Conservation (phyloP, 1,140 invertebrate genomes). For the Musca vetustissima region DNA sequence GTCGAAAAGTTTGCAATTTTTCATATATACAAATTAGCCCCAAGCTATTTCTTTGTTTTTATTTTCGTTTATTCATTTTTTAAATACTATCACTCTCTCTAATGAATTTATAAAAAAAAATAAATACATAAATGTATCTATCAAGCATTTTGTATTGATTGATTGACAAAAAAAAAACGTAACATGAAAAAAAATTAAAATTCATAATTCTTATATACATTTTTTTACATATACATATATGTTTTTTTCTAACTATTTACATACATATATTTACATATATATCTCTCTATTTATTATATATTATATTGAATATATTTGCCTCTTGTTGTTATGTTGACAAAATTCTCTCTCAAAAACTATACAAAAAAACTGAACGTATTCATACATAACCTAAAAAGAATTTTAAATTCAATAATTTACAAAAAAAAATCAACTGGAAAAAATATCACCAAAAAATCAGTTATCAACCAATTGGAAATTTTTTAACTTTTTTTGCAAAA, state of each 20-base stretch:
- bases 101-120: no score
- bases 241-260: neutral
- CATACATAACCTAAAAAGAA: neutral
- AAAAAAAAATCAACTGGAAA: constrained; percentile 4
- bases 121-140: constrained; percentile 2
- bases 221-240: neutral
- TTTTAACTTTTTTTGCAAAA: constrained; percentile 7
- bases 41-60: neutral
- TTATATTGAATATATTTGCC: constrained; percentile 23
- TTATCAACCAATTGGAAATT: constrained; percentile 11
- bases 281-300: no score
- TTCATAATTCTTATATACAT: neutral
- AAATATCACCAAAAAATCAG: constrained; percentile 4
- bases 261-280: neutral
- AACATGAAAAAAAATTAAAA: neutral
- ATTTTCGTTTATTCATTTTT: neutral
- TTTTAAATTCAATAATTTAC: neutral
- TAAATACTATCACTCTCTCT: no score
- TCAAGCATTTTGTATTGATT: no score
- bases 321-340: constrained; percentile 26
- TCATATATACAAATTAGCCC: no score
- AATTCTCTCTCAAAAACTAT: constrained; percentile 4
- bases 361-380: no score
- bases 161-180: no score
- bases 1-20: constrained; percentile 56